Conservation (phyloP, 1,140 invertebrate species). For the Campoletis sonorensis region DNA sequence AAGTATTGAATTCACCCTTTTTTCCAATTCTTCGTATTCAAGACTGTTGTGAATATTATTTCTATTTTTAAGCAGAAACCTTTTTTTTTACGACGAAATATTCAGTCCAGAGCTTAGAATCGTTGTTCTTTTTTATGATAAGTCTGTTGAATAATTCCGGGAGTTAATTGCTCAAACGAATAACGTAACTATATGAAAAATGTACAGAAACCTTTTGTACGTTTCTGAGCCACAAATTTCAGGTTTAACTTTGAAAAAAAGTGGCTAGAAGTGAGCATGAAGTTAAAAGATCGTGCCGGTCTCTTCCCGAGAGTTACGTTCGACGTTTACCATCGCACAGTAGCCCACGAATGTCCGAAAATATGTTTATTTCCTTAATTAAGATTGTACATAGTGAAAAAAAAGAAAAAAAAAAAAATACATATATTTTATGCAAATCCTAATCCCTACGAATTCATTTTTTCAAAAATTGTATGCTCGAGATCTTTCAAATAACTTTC, state of each 20-base stretch:
- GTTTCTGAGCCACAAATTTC: neutral
- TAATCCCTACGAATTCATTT: constrained; percentile 48
- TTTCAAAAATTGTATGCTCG: constrained; percentile 53
- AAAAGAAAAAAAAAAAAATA: neutral
- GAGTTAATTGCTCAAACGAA: too few species aligned
- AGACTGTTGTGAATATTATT: neutral
- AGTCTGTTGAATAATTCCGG: too few species aligned
- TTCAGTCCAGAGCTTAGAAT: too few species aligned
- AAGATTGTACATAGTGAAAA: constrained; percentile 9
- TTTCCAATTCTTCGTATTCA: neutral
- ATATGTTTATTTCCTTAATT: neutral
- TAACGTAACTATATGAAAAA: too few species aligned
- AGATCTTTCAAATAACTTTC: constrained; percentile 63
- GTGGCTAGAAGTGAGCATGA: too few species aligned
- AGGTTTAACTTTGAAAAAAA: too few species aligned
- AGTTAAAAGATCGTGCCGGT: too few species aligned
- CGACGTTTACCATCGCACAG: neutral
- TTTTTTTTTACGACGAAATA: too few species aligned
- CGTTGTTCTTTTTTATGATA: too few species aligned
- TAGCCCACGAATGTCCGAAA: neutral
- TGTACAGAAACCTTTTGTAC: neutral
- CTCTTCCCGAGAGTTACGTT: neutral
- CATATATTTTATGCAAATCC: constrained; percentile 1
- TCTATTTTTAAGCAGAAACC: too few species aligned
- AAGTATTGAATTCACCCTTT: neutral